phyloP scores from a whole-genome alignment of 2,113 vertebrate genomes.

The Apodemus speciosus region DNA sequence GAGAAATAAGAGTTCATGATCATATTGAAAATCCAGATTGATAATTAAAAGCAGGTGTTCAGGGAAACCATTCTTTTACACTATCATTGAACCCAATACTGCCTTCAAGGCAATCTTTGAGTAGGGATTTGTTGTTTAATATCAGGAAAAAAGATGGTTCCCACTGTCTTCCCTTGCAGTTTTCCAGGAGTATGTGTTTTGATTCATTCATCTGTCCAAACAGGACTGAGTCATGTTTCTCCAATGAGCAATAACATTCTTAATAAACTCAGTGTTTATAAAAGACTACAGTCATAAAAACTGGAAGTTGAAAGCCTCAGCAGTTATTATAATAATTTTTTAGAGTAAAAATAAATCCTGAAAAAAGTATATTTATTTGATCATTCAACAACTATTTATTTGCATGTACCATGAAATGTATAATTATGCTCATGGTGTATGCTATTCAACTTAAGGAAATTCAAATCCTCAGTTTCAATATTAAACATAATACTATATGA shows the following conservation, averaged over 20 bases:
- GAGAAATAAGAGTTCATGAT: not conserved
- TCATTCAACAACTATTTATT: slow-evolving; percentile 35
- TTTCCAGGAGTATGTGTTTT: slow-evolving; percentile 11
- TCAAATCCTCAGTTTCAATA: not conserved
- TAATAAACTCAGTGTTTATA: slow-evolving; percentile 27
- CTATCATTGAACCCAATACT: not conserved
- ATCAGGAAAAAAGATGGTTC: not conserved
- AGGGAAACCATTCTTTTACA: not conserved
- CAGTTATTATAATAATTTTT: not conserved
- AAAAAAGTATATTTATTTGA: not conserved
- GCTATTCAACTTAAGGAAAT: not conserved
- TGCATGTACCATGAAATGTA: not conserved
- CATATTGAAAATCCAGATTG: not conserved
- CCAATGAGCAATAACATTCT: not conserved
- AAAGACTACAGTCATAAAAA: slow-evolving; percentile 1
- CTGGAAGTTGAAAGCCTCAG: not conserved
- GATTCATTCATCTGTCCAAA: not conserved
- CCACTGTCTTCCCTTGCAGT: not conserved
- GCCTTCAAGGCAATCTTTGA: not conserved
- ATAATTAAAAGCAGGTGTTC: not conserved
- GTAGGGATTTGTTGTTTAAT: slow-evolving; percentile 4
- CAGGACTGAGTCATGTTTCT: slow-evolving; percentile 50
- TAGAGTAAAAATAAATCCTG: not conserved
- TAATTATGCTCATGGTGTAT: not conserved
- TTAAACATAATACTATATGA: not conserved